Percentiles rank a stretch among this genome's conserved stretches.
These are phyloP conservation scores for Prolemur simus DNA, from an alignment of 2,113 vertebrate genomes.

Conservation along the genomic window DNA sequence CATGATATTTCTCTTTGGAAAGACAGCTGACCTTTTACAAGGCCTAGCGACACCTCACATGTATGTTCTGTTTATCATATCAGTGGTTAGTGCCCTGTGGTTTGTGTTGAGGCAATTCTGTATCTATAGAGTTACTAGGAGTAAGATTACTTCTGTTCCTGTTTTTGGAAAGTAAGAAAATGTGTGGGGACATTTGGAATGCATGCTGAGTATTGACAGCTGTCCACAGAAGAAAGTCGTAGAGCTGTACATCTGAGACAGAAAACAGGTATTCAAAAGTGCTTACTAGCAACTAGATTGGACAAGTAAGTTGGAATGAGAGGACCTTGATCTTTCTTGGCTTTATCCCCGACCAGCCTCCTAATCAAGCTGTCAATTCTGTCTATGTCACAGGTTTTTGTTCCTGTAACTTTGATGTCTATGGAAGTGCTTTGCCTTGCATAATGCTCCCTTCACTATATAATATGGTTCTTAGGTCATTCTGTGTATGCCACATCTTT, in stretches of 20 bases:
- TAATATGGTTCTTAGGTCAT: background rate
- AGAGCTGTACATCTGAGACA: background rate
- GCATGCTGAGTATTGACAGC: background rate
- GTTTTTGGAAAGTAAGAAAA: background rate
- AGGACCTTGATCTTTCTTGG: background rate
- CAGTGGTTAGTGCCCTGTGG: background rate
- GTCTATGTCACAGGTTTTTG: background rate
- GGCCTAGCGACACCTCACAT: background rate
- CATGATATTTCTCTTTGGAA: background rate
- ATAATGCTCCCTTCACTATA: background rate
- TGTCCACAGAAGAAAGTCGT: background rate
- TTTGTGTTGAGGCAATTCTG: background rate
- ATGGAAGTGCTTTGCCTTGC: background rate
- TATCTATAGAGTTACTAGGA: background rate
- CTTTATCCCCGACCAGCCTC: background rate
- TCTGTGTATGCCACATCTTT: background rate
- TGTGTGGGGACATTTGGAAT: background rate
- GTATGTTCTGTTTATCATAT: background rate
- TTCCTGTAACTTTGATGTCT: background rate
- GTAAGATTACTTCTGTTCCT: slow-evolving; percentile 6
- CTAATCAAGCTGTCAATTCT: background rate
- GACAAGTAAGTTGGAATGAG: background rate
- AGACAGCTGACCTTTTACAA: background rate
- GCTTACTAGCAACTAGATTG: background rate
- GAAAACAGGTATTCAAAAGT: background rate